A percentile compares a stretch with the other conserved stretches of the same genome.
phyloP scores from a whole-genome alignment of 1,140 invertebrate genomes.

The Muscidifurax raptorellus region DNA sequence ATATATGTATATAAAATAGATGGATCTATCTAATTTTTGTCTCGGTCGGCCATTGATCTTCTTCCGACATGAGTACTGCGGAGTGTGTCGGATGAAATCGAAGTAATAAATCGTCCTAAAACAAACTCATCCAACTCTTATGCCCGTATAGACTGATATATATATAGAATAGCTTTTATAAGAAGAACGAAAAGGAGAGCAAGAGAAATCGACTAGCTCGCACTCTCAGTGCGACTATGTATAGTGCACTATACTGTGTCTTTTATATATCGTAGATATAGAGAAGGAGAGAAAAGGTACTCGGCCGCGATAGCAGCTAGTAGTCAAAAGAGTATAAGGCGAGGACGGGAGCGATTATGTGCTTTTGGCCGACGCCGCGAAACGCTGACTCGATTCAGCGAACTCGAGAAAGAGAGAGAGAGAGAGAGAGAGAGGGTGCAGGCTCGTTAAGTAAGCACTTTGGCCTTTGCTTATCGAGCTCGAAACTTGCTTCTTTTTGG shows the following conservation, averaged over 20 bases:
- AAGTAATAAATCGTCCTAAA: constrained; percentile 28
- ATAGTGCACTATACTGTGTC: neutral
- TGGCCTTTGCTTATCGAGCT: constrained; percentile 50
- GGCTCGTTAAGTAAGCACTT: constrained; percentile 50
- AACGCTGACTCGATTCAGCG: constrained; percentile 24
- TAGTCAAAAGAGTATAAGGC: constrained; percentile 17
- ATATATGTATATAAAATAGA: constrained; percentile 47
- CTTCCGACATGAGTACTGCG: neutral
- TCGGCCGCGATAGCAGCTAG: constrained; percentile 12
- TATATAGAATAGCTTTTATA: no score
- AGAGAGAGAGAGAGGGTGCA: neutral
- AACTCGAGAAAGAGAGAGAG: neutral
- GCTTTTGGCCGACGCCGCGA: constrained; percentile 20
- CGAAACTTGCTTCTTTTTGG: constrained; percentile 29
- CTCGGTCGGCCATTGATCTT: no score
- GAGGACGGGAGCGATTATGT: constrained; percentile 20
- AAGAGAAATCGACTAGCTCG: no score
- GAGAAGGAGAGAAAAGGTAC: neutral
- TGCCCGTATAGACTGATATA: neutral
- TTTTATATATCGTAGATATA: constrained; percentile 2
- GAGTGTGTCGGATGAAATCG: neutral
- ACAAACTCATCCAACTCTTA: neutral
- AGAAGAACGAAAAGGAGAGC: no score
- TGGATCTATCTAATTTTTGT: constrained; percentile 35
- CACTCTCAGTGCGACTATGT: no score